Evolutionary conservation across 2,797 vertebrate species (phyloP), one percentile per base, ranked within the genome.

Genomic region (Nasua narica): DNA sequence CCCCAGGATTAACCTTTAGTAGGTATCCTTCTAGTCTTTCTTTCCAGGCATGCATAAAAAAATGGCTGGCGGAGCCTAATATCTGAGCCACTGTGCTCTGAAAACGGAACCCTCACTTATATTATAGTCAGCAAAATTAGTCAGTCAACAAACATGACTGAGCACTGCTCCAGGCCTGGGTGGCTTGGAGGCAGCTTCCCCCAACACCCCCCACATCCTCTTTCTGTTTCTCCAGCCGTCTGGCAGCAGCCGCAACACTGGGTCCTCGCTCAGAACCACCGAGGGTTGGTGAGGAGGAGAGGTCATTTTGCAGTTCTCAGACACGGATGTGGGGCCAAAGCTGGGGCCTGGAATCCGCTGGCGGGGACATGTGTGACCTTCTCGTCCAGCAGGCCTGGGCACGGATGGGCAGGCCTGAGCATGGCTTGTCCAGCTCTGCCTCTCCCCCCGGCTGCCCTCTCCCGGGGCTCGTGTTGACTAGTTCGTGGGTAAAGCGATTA

Each of bases 401-500:
- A 54, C 40, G 21, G 82, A 46, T 0, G 2, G n/a, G 35, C 40
- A 76, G 70, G n/a, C 62, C 40, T 50, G 65, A 43, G 12, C 9
- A 1, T n/a, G 69, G 79, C 18, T 58, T 7, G 25, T 9, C 27
- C 32, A 37, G 32, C 43, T 12, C 15, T 12, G 15, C 11, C 35
- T 89, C 46, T 85, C 27, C 48, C 35, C 7, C 29, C 77, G 13
- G 65, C 58, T 60, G 29, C 27, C 13, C 37, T 70, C 43, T 60
- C 37, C 56, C 1, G 0, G 14, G 67, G 58, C 43, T 65, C 7
- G 1, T 58, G 12, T 27, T 15, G 12, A 40, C 14, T 56, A 50
- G 35, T 29, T 29, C 23, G 25, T 4, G 10, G 0, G 12, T 48
- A 35, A 43, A n/a, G 35, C 2, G 3, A 25, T 37, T 14, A 70